Evolutionary conservation across 2,113 vertebrate species (phyloP).

Genomic region (Labeo rohita): DNA sequence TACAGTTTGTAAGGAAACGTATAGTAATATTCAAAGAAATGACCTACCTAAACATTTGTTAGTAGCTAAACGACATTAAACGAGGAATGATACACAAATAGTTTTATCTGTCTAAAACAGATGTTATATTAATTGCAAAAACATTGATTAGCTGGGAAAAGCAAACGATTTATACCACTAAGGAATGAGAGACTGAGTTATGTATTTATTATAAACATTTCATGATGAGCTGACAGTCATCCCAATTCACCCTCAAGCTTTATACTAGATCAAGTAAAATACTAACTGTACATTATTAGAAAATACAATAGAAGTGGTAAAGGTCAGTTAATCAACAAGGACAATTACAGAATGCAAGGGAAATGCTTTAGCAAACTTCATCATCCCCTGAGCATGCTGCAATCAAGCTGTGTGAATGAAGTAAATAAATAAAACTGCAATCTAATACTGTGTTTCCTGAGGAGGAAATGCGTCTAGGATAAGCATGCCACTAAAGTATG

Average conservation of each 20-base stretch:
- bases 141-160: background rate
- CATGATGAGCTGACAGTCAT: background rate
- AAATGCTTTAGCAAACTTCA: conserved; percentile 46
- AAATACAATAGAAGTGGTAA: background rate
- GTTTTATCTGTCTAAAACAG: background rate
- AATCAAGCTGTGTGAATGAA: conserved; percentile 51
- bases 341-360: conserved; percentile 33
- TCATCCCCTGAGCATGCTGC: conserved; percentile 43
- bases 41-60: background rate
- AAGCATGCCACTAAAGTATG: conserved; percentile 52
- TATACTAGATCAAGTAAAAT: background rate
- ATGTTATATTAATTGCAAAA: background rate
- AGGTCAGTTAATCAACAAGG: background rate
- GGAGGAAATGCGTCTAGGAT: conserved; percentile 57
- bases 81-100: background rate
- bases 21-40: background rate
- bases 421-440: conserved; percentile 58
- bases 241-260: background rate
- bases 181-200: background rate
- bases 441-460: conserved; percentile 54
- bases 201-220: background rate
- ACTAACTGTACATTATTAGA: background rate
- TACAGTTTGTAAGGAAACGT: background rate
- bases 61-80: background rate
- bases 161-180: background rate